phyloP scores from a whole-genome alignment of 1,140 invertebrate species.

The Papilio machaon region DNA sequence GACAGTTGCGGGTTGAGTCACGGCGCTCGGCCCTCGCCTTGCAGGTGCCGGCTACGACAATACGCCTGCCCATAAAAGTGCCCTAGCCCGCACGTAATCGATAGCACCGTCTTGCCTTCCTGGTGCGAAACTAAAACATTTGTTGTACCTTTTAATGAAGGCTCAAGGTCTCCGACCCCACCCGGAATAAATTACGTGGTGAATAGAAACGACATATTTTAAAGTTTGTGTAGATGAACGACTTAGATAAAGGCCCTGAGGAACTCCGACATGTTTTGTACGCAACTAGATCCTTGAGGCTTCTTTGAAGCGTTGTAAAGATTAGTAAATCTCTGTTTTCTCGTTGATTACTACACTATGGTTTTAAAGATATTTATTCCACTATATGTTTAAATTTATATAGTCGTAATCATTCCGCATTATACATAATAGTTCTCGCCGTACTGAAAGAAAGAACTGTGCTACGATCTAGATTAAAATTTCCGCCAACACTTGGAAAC shows the following conservation, averaged over 20 bases:
- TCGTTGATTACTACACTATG: neutral
- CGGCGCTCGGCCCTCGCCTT: conserved; percentile 4
- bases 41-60: conserved; percentile 14
- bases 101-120: conserved; percentile 13
- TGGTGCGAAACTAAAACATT: conserved; percentile 9
- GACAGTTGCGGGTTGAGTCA: neutral
- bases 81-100: conserved; percentile 8
- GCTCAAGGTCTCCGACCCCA: conserved; percentile 17
- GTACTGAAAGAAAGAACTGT: conserved; percentile 8
- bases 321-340: neutral
- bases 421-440: conserved; percentile 31
- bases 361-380: too few relatives aligned
- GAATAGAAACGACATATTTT: neutral
- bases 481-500: conserved; percentile 39
- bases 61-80: conserved; percentile 22
- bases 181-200: neutral
- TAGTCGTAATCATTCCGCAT: neutral
- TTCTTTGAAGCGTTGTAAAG: neutral
- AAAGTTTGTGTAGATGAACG: neutral
- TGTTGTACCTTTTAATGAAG: conserved; percentile 12
- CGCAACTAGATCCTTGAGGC: neutral
- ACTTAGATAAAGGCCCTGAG: neutral
- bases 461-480: conserved; percentile 39
- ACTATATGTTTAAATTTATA: neutral
- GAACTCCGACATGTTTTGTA: neutral